These are phyloP conservation scores for Hormiphora californensis DNA, from an alignment of 37 sponge, comb jelly and placozoan species.

Conservation along the genomic window DNA sequence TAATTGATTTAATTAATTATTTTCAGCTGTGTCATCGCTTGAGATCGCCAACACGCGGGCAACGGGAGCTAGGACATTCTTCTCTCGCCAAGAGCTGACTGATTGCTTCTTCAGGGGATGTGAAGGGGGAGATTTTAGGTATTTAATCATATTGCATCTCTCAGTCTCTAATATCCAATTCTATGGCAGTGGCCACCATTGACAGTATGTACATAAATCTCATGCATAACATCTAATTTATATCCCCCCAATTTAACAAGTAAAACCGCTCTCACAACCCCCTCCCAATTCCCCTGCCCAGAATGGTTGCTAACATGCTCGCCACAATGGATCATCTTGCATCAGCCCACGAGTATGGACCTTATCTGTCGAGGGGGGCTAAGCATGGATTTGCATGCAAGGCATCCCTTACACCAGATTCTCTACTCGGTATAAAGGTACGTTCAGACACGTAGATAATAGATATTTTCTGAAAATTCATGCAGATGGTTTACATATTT, in stretches of 20 bases:
- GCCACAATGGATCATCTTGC: background rate
- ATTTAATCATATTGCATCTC: too few species aligned
- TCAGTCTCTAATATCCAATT: too few species aligned
- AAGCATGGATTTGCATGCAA: conserved; percentile 7
- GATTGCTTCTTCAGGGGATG: conserved; percentile 48
- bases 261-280: too few species aligned
- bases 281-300: too few species aligned
- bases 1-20: background rate
- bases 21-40: background rate
- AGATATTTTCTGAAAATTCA: too few species aligned
- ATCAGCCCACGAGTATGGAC: background rate
- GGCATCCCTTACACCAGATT: conserved; percentile 32
- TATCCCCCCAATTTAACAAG: too few species aligned
- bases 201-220: too few species aligned
- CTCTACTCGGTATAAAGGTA: conserved; percentile 31
- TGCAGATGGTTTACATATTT: too few species aligned
- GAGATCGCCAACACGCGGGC: conserved; percentile 31
- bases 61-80: background rate
- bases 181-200: too few species aligned
- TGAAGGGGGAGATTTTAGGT: background rate
- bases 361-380: background rate
- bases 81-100: conserved; percentile 38
- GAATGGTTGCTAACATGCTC: conserved; percentile 21
- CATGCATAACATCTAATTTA: too few species aligned
- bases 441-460: background rate